Evolutionary conservation across 35 echinoderm and acorn worm genomes (phyloP).

Genomic region (Strongylocentrotus purpuratus): DNA sequence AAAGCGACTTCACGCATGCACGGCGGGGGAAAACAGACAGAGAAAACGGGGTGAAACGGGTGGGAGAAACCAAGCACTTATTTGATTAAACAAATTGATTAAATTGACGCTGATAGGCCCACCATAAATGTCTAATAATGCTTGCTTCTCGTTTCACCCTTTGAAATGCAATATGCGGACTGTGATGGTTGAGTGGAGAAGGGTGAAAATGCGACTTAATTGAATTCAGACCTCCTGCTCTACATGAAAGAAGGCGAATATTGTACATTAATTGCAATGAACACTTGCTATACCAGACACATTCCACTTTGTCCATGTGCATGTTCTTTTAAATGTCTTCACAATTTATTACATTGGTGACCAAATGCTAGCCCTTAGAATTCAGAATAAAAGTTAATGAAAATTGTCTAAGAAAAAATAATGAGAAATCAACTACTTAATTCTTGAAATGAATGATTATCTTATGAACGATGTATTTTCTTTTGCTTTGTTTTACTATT

Average conservation of each 20-base stretch:
- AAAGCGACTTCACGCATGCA: background rate
- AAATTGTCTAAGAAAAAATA: background rate
- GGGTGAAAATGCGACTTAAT: slow-evolving; percentile 9
- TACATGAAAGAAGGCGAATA: background rate
- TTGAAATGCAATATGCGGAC: slow-evolving; percentile 1
- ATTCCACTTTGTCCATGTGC: background rate
- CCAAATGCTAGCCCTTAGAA: too few species aligned
- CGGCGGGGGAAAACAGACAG: background rate
- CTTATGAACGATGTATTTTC: background rate
- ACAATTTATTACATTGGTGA: background rate
- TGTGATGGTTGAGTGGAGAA: background rate
- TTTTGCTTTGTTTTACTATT: too few species aligned
- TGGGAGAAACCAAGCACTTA: slow-evolving; percentile 49
- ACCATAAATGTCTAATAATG: slow-evolving; percentile 49
- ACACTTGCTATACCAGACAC: background rate
- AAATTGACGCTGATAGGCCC: slow-evolving; percentile 43
- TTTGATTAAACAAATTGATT: slow-evolving; percentile 58
- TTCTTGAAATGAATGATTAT: background rate
- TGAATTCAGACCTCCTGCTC: background rate
- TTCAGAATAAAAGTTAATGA: background rate
- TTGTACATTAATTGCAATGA: slow-evolving; percentile 5
- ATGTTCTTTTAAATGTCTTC: background rate
- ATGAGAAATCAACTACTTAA: background rate
- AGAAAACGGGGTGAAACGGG: slow-evolving; percentile 29
- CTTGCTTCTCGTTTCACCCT: background rate